phyloP scores from a whole-genome alignment of 2,797 vertebrate species.

The Pangasius mekongensis region DNA sequence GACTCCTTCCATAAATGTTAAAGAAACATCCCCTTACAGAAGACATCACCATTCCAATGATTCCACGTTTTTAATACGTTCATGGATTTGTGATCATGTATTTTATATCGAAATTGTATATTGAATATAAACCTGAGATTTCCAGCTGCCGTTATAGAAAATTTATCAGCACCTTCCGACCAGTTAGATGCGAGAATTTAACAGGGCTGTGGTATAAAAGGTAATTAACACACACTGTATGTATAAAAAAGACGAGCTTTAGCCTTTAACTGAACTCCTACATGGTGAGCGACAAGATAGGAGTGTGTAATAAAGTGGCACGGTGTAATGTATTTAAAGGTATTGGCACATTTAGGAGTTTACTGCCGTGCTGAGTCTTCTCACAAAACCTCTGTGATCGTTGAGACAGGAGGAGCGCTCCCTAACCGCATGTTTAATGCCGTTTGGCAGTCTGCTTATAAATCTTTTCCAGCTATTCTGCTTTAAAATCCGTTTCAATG shows the following conservation, averaged over 20 bases:
- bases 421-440: not conserved
- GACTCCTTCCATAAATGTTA: not conserved
- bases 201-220: too few species aligned
- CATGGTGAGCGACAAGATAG: not conserved
- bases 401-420: not conserved
- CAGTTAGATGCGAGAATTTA: not conserved
- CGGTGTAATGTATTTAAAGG: not conserved
- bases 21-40: not conserved
- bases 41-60: not conserved
- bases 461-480: not conserved
- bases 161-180: not conserved
- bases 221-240: not conserved
- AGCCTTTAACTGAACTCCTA: not conserved
- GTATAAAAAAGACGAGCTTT: not conserved
- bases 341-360: not conserved
- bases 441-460: too few species aligned
- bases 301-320: not conserved
- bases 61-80: not conserved
- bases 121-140: not conserved
- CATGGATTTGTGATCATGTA: not conserved
- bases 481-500: not conserved
- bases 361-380: not conserved
- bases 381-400: not conserved
- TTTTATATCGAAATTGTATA: not conserved
- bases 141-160: not conserved